A percentile compares a stretch with the other conserved stretches of the same genome.
phyloP scores from a whole-genome alignment of 2,113 vertebrate species.

The Ibidorhyncha struthersii region DNA sequence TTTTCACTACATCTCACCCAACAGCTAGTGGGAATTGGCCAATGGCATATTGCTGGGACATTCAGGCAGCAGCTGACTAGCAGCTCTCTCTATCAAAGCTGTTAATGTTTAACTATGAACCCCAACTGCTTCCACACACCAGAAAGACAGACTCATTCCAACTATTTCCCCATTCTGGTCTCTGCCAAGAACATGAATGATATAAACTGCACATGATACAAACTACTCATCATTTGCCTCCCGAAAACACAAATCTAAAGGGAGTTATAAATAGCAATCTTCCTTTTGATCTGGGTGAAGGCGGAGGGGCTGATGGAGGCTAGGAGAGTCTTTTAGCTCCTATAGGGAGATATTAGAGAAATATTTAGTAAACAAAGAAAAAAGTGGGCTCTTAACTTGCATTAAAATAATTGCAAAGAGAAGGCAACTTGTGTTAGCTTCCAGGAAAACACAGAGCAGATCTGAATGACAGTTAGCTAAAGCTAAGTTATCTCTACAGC shows the following conservation, averaged over 20 bases:
- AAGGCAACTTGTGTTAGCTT: background rate
- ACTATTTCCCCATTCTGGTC: background rate
- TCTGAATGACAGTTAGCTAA: background rate
- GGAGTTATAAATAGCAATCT: background rate
- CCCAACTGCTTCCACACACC: background rate
- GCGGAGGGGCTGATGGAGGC: background rate
- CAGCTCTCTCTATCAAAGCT: background rate
- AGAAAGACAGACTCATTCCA: background rate
- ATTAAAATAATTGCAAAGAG: background rate
- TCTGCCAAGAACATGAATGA: background rate
- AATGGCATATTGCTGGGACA: background rate
- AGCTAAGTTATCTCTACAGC: background rate
- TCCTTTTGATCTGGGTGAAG: background rate
- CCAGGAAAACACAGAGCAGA: background rate
- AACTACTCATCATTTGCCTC: fast-evolving
- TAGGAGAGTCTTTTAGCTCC: background rate
- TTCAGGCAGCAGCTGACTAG: background rate
- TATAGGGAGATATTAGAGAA: fast-evolving
- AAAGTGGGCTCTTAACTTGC: background rate
- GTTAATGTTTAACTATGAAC: background rate
- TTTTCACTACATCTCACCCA: background rate
- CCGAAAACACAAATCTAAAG: background rate
- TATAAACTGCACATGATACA: fast-evolving
- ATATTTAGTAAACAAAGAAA: background rate
- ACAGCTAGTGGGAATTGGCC: background rate